Conservation (phyloP, 2,113 vertebrate species). For the Hystrix brachyura region DNA sequence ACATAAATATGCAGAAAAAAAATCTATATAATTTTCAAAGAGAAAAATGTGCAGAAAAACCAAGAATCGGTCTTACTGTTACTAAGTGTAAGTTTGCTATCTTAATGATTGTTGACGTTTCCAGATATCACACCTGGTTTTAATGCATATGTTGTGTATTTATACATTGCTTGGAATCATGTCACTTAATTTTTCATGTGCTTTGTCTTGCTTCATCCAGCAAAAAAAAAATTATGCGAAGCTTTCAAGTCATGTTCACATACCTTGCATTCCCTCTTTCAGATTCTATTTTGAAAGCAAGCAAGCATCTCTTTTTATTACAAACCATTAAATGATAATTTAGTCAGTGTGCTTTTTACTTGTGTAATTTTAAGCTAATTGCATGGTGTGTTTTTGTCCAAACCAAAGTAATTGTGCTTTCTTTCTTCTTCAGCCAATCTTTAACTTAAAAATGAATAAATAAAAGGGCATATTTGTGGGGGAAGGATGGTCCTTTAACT, state of each 20-base stretch:
- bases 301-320: background rate
- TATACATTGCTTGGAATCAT: background rate
- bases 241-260: background rate
- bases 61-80: slow-evolving; percentile 20
- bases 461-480: background rate
- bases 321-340: slow-evolving; percentile 66
- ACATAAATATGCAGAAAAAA: slow-evolving; percentile 39
- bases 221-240: background rate
- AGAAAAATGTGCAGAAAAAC: background rate
- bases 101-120: slow-evolving; percentile 35
- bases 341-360: slow-evolving; percentile 58
- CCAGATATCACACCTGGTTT: background rate
- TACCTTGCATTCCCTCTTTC: background rate
- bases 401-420: slow-evolving; percentile 40
- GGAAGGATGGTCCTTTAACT: background rate
- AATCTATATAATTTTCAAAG: background rate
- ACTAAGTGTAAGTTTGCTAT: slow-evolving; percentile 5
- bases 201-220: slow-evolving; percentile 38
- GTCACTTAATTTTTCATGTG: slow-evolving; percentile 13
- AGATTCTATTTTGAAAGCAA: slow-evolving; percentile 62
- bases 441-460: slow-evolving; percentile 42
- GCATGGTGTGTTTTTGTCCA: background rate
- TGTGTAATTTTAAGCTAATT: slow-evolving; percentile 70
- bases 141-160: background rate
- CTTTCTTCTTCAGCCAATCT: background rate